Evolutionary conservation across 2,113 vertebrate genomes (phyloP).

Genomic region (Caracal caracal): DNA sequence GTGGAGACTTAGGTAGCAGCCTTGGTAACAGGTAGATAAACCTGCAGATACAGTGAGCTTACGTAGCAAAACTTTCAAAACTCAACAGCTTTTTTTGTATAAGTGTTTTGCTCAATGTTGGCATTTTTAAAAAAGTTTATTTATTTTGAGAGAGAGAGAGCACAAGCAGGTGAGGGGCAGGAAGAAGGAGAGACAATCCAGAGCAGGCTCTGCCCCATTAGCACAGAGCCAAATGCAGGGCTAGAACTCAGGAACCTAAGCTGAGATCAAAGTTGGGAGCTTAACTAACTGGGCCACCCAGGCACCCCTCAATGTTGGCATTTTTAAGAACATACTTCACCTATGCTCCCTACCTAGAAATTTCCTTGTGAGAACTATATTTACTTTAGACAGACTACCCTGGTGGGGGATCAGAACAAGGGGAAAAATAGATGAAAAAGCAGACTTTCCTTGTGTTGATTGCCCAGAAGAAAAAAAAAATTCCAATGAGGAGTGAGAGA

Average conservation of each 20-base stretch:
- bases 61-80: not conserved
- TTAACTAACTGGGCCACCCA: too few relatives aligned
- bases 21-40: not conserved
- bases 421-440: not conserved
- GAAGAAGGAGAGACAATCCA: too few relatives aligned
- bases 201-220: too few relatives aligned
- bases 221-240: too few relatives aligned
- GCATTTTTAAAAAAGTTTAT: not conserved
- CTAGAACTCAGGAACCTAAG: too few relatives aligned
- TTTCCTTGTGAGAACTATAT: not conserved
- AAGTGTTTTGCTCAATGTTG: not conserved
- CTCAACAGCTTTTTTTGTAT: not conserved
- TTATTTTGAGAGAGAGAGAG: too few relatives aligned
- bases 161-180: too few relatives aligned
- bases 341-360: not conserved
- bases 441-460: not conserved
- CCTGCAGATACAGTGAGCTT: not conserved
- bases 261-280: too few relatives aligned
- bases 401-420: not conserved
- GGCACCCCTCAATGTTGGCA: not conserved
- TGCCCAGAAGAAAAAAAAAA: conserved; percentile 13
- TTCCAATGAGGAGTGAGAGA: not conserved
- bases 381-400: not conserved
- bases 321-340: conserved; percentile 4
- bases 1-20: not conserved